Evolutionary conservation across 2,113 vertebrate species (phyloP).

Genomic region (Onychostruthus taczanowskii): DNA sequence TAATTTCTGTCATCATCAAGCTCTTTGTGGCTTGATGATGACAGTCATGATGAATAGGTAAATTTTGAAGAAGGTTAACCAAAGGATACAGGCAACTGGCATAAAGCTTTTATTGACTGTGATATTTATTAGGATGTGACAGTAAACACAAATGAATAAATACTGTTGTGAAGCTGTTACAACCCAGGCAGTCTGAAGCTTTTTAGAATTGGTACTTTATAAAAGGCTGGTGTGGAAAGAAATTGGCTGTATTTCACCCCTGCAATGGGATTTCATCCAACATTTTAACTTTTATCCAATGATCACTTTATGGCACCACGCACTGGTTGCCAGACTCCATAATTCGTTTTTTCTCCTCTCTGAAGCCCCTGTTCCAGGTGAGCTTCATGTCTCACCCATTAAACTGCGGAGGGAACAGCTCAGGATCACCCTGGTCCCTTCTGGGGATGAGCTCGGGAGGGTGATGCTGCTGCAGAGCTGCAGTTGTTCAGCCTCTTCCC

Average conservation of each 20-base stretch:
- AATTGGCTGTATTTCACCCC: background rate
- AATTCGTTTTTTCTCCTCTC: background rate
- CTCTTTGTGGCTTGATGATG: background rate
- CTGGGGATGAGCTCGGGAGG: background rate
- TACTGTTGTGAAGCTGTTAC: conserved; percentile 14
- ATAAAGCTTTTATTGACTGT: background rate
- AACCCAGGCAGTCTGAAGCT: background rate
- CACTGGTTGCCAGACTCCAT: background rate
- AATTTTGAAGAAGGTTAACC: background rate
- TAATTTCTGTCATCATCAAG: no score
- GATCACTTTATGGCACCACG: background rate
- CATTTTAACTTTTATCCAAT: background rate
- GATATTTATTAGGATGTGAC: conserved; percentile 10
- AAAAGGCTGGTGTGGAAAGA: background rate
- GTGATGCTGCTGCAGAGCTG: background rate
- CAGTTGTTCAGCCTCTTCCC: background rate
- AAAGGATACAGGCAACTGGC: background rate
- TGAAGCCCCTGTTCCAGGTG: background rate
- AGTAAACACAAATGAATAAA: conserved; percentile 15
- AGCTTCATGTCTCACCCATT: background rate
- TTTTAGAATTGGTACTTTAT: conserved; percentile 7
- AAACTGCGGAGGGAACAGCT: background rate
- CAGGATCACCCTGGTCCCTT: background rate
- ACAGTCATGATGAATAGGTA: background rate
- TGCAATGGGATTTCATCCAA: background rate